phyloP scores from a whole-genome alignment of 2,797 vertebrate species.

The Enteromius trimaculatus region DNA sequence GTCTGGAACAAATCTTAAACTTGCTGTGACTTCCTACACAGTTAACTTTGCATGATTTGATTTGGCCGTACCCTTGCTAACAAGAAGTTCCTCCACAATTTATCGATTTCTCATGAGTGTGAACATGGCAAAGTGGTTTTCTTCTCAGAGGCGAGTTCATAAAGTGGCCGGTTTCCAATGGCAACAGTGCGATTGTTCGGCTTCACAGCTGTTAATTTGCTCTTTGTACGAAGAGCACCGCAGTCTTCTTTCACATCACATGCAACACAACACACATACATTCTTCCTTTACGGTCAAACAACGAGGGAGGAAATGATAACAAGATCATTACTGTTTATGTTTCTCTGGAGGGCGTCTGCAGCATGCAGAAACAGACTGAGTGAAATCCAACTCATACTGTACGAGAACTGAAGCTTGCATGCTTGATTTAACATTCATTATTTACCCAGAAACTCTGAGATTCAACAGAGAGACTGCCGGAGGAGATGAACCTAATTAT shows the following conservation, averaged over 20 bases:
- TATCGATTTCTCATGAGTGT: conserved; percentile 38
- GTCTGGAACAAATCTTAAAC: neutral
- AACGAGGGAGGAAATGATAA: conserved; percentile 10
- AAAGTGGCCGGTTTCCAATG: conserved; percentile 38
- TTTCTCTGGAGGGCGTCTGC: neutral
- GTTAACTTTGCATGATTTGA: neutral
- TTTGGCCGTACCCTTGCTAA: neutral
- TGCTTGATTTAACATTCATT: conserved; percentile 15
- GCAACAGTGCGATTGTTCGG: conserved; percentile 37
- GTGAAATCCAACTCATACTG: neutral
- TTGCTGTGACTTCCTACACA: neutral
- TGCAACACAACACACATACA: neutral
- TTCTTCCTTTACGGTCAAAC: neutral
- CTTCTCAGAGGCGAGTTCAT: conserved; percentile 31
- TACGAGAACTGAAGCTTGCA: neutral
- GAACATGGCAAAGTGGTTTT: conserved; percentile 33
- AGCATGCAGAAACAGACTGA: neutral
- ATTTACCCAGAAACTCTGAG: conserved; percentile 19
- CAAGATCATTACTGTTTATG: neutral
- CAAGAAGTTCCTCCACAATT: conserved; percentile 21
- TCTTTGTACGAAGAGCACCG: conserved; percentile 7
- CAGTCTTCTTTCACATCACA: neutral
- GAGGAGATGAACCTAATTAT: conserved; percentile 41
- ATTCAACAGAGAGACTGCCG: neutral
- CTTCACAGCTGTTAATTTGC: conserved; percentile 31